Conservation (phyloP, 2,888 invertebrate genomes). For the Parascotia fuliginaria region DNA sequence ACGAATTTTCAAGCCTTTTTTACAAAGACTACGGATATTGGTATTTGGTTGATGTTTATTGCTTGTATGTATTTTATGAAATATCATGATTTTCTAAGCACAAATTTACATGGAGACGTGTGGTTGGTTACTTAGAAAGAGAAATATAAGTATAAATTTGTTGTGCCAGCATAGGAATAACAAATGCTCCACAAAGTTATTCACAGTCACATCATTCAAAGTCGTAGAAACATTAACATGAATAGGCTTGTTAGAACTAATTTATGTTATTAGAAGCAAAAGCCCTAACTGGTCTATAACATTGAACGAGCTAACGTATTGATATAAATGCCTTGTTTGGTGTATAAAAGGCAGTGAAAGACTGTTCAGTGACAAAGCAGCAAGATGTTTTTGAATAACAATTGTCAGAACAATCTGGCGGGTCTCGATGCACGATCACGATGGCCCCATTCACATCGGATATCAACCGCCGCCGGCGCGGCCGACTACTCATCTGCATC, state of each 20-base stretch:
- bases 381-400: slow-evolving; percentile 55
- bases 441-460: slow-evolving; percentile 67
- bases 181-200: background rate
- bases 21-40: too few species aligned
- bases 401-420: slow-evolving; percentile 49
- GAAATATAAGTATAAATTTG: background rate
- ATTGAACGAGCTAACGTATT: slow-evolving; percentile 11
- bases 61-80: too few species aligned
- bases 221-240: background rate
- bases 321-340: slow-evolving; percentile 19
- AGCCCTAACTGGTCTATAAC: slow-evolving; percentile 6
- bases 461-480: slow-evolving; percentile 58
- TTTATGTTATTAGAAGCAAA: slow-evolving; percentile 16
- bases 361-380: slow-evolving; percentile 16
- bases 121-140: background rate
- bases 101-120: too few species aligned
- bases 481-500: slow-evolving; percentile 73
- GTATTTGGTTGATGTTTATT: too few species aligned
- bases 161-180: background rate
- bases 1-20: too few species aligned
- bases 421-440: slow-evolving; percentile 60
- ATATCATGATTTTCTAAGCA: too few species aligned
- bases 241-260: slow-evolving; percentile 7
- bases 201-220: background rate
- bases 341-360: slow-evolving; percentile 24